Base-by-base conservation (phyloP, 2,888 invertebrate species). In the Malthinus flaveolus region DNA sequence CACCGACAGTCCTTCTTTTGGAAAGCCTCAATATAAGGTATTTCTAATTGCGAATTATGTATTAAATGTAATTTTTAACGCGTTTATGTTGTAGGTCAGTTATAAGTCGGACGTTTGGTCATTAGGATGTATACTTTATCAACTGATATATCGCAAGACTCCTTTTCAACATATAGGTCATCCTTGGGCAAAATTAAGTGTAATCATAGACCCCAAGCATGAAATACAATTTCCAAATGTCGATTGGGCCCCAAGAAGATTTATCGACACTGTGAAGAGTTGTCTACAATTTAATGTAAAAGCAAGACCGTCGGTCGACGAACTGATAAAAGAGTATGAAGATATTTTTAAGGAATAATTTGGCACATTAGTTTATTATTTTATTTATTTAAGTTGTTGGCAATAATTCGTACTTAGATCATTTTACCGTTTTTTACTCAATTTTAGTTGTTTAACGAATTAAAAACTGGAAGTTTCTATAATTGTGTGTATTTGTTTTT, bases 41-140 rank as follows among this genome's bases (percentile, higher is more conserved):
- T 61, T 35, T 36, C 15, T 37, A 3, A 13, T 1, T n/a, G 44
- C 7, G 7, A 3, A 7, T 15, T n/a, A 11, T 15, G 12, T 44
- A 9, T 42, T 1, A 12, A 13, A 13, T 13, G 13, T 8, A 44
- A 44, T 36, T 31, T 13, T 31, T 51, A 7, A 12, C 9, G 42
- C 13, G 13, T n/a, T n/a, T 52, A 54, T 65, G 42, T 58, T 66
- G 75, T 75, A 95, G 93, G 90, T 96, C 66, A 90, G 91, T 62
- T 91, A 87, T 66, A 95, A 93, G 73, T 93, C 96, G 39, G 97
- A 98, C 79, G 94, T 98, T 49, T 98, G 98, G 98, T 96, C 97
- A 0, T 82, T 98, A 66, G 98, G 98, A 13, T 97, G 97, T 76
- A 98, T 98, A 72, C 83, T 98, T 61, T 98, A 97, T 81, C 87